Conservation (phyloP, 2,888 invertebrate genomes). For the Epinotia nisella region DNA sequence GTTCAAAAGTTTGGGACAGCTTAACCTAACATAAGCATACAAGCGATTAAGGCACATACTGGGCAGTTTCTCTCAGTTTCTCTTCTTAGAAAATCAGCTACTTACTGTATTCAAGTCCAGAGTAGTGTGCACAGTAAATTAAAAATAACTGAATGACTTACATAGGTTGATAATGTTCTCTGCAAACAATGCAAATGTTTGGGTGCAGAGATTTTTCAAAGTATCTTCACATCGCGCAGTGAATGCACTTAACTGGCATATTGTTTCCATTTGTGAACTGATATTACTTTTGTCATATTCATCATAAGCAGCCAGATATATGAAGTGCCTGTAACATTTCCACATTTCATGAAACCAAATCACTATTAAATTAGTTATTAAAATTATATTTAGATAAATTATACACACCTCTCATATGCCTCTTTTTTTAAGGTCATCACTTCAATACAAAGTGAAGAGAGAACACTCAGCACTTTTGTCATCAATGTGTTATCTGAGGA, state of each 20-base stretch:
- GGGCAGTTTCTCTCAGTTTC: too few relatives aligned
- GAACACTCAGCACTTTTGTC: constrained; percentile 91
- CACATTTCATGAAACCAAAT: not conserved
- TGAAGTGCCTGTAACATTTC: constrained; percentile 76
- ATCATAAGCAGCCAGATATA: constrained; percentile 87
- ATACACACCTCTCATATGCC: constrained; percentile 84
- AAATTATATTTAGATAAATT: not conserved
- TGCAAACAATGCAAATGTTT: constrained; percentile 88
- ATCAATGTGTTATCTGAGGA: constrained; percentile 93
- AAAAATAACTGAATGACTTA: constrained; percentile 55
- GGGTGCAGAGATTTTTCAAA: constrained; percentile 88
- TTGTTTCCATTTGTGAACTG: constrained; percentile 83
- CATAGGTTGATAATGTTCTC: constrained; percentile 78
- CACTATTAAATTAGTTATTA: not conserved
- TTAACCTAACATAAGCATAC: too few relatives aligned
- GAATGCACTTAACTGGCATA: constrained; percentile 88
- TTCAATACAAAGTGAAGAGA: constrained; percentile 92
- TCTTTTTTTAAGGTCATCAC: constrained; percentile 87
- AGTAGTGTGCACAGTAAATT: not conserved
- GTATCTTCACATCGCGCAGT: constrained; percentile 89
- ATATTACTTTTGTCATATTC: constrained; percentile 84
- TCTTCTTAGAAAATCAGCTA: not conserved
- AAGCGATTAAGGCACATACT: too few relatives aligned
- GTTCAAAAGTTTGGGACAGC: too few relatives aligned
- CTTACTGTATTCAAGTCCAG: not conserved